Base-by-base conservation (phyloP, 2,888 invertebrate genomes). In the Melanchra persicariae region DNA sequence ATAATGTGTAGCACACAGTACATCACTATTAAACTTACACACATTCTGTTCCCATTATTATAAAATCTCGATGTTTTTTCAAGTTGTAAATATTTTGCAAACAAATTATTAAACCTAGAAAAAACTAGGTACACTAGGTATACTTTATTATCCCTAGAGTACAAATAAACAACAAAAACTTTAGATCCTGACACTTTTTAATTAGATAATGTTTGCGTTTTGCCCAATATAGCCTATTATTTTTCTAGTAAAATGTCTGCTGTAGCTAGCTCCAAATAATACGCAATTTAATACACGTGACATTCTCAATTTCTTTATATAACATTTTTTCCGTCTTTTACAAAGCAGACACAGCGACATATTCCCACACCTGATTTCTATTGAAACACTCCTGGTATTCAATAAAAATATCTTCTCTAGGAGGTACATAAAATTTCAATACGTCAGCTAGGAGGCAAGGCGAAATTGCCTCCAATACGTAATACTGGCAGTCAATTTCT, bases 401-500 rank as follows among this genome's bases (percentile, higher is more conserved):
- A 76, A 72, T 70, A 84, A 79, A 67, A 78, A 81, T 43, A 64
- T 62, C 40, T 76, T 52, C n/a, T 70, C 57, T 67, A 67, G 51
- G 17, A 63, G 47, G 34, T 63, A 71, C 60, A 77, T 80, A 80
- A 67, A 74, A 70, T 58, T 76, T 81, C 79, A 74, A 84, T 82
- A 77, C 81, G 70, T 81, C 76, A 79, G 79, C 74, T 75, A 81
- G 82, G 74, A 86, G 81, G 87, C 87, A 81, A 77, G 84, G 87
- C 89, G 81, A 93, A 92, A 95, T 95, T 94, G 92, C 91, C 85
- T 87, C 79, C 92, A 88, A 94, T 93, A 95, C 93, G 93, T 93
- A 93, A 92, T 91, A 89, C 83, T 76, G 81, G 87, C 90, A 88
- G 94, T 95, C 94, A 94, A 94, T 95, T 93, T 89, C 76, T 86